Evolutionary conservation across 2,113 vertebrate species (phyloP).

Genomic region (Ophiodon elongatus): DNA sequence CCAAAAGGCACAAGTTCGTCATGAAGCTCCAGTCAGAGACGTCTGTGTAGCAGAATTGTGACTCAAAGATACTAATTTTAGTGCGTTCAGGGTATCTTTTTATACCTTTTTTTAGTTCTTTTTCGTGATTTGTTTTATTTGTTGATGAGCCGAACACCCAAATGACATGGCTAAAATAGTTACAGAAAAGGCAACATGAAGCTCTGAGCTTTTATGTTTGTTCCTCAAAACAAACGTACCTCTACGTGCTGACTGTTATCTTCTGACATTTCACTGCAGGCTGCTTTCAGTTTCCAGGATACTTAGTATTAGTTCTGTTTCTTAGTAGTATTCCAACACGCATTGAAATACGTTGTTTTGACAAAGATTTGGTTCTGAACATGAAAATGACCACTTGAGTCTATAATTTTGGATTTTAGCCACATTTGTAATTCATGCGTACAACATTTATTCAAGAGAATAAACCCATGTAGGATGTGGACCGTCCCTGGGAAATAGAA

Average conservation of each 20-base stretch:
- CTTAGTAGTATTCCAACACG: background rate
- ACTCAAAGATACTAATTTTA: background rate
- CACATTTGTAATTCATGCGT: background rate
- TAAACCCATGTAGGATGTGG: background rate
- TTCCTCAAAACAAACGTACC: background rate
- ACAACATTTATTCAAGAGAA: background rate
- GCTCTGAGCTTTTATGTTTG: fast-evolving
- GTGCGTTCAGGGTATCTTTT: background rate
- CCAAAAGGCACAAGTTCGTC: constrained; percentile 96
- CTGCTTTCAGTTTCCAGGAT: background rate
- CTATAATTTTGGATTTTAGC: background rate
- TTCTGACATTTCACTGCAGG: background rate
- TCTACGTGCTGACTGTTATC: background rate
- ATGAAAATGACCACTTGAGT: background rate
- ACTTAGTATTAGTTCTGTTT: no score
- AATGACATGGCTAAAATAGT: background rate
- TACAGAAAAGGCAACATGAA: background rate
- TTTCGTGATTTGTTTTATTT: background rate
- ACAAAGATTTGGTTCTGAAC: background rate
- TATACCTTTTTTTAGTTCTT: background rate
- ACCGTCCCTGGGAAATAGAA: background rate
- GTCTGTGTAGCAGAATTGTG: constrained; percentile 84
- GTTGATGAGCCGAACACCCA: fast-evolving
- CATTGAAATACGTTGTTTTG: background rate
- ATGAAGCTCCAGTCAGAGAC: constrained; percentile 97